Evolutionary conservation across 2,888 invertebrate genomes (phyloP).

Genomic region (Phengaris alcon): DNA sequence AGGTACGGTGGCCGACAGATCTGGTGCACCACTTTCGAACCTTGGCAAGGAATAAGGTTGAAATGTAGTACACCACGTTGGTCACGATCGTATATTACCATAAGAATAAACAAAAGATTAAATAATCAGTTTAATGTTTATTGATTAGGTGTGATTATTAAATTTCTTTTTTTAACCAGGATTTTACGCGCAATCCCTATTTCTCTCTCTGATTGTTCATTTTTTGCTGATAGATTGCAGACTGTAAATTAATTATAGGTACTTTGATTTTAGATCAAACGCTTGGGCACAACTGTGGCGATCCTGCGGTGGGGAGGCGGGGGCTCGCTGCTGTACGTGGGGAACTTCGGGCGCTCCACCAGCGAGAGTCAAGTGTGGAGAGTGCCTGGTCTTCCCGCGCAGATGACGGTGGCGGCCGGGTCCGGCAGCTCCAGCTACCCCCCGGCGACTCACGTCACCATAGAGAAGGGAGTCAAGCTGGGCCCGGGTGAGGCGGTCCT

Average conservation of each 20-base stretch:
- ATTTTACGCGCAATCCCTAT: no score
- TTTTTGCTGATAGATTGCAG: no score
- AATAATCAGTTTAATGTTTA: no score
- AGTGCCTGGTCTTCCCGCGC: constrained; percentile 61
- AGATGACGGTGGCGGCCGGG: constrained; percentile 63
- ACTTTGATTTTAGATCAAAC: constrained; percentile 68
- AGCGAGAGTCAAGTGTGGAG: constrained; percentile 69
- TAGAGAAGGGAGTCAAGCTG: constrained; percentile 57
- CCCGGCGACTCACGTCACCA: constrained; percentile 51
- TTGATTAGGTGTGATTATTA: no score
- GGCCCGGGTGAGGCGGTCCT: constrained; percentile 61
- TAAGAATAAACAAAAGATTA: no score
- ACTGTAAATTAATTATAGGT: background rate
- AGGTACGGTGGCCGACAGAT: constrained; percentile 46
- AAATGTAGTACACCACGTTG: no score
- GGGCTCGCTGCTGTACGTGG: constrained; percentile 60
- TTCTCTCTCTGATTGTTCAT: no score
- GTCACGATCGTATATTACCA: no score
- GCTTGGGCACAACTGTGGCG: constrained; percentile 70
- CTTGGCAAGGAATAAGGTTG: no score
- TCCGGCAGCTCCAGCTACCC: constrained; percentile 60
- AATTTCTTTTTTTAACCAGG: no score
- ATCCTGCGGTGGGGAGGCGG: constrained; percentile 64
- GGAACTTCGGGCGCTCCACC: constrained; percentile 68
- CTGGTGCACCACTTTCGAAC: no score